A percentile compares a stretch with the other conserved stretches of the same genome.
Conservation (phyloP, 2,113 vertebrate species). For the Dascyllus trimaculatus region DNA sequence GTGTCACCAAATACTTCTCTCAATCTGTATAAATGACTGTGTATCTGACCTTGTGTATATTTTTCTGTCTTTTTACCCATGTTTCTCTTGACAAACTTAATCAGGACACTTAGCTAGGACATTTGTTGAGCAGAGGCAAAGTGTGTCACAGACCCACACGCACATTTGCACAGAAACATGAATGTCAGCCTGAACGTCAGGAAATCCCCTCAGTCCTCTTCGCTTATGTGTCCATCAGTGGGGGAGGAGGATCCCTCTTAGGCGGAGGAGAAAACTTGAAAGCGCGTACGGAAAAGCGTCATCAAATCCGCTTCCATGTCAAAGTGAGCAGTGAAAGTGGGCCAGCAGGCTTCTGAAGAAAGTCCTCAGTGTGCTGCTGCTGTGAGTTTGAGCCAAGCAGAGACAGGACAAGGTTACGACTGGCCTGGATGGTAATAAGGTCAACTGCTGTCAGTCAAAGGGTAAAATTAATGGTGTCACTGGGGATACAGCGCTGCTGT, state of each 20-base stretch:
- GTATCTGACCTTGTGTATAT: neutral
- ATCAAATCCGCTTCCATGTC: slow-evolving; percentile 57
- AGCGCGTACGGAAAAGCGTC: slow-evolving; percentile 35
- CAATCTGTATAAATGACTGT: neutral
- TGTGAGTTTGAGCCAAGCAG: slow-evolving; percentile 59
- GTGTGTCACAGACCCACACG: slow-evolving; percentile 56
- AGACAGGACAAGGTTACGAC: slow-evolving; percentile 44
- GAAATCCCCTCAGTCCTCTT: slow-evolving; percentile 70
- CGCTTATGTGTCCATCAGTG: slow-evolving; percentile 23
- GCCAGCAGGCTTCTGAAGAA: slow-evolving; percentile 58
- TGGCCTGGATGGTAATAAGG: slow-evolving; percentile 59
- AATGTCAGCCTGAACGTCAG: slow-evolving; percentile 31
- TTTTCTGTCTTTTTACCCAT: slow-evolving; percentile 22
- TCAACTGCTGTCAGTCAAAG: neutral
- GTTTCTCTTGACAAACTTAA: slow-evolving; percentile 73
- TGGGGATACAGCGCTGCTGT: neutral
- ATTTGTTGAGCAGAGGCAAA: slow-evolving; percentile 55
- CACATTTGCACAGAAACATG: slow-evolving; percentile 1
- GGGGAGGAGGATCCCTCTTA: slow-evolving; percentile 47
- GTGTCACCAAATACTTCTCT: neutral
- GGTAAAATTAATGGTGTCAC: slow-evolving; percentile 16
- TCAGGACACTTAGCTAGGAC: slow-evolving; percentile 76
- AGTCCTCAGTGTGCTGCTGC: slow-evolving; percentile 53
- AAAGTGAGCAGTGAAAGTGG: slow-evolving; percentile 64
- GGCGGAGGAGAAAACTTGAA: slow-evolving; percentile 38